Conservation (phyloP, 2,113 vertebrate species). For the Romanogobio albipinnatus region DNA sequence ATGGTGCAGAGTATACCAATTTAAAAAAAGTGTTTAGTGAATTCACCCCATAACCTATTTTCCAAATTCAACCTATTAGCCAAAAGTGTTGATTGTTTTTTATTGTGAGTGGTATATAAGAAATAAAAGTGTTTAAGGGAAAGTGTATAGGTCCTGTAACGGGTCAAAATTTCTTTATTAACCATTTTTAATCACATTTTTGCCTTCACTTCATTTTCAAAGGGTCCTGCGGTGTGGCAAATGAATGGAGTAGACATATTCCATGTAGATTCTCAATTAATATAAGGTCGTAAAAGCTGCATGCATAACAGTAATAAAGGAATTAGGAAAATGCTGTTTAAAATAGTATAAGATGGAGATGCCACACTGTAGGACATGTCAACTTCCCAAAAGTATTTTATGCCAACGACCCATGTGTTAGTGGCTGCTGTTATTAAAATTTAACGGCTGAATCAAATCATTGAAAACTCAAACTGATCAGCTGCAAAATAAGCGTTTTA, state of each 20-base stretch:
- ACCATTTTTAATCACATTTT: conserved; percentile 8
- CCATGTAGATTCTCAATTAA: conserved; percentile 9
- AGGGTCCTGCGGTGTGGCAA: conserved; percentile 10
- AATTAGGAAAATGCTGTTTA: conserved; percentile 10
- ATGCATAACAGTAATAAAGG: conserved; percentile 3
- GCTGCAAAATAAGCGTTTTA: conserved; percentile 22
- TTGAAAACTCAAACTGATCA: neutral
- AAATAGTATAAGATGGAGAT: neutral
- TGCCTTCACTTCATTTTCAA: conserved; percentile 12
- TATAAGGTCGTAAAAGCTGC: neutral
- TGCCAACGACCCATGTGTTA: neutral
- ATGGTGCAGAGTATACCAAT: neutral
- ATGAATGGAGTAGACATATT: neutral
- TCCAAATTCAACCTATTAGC: too few relatives aligned
- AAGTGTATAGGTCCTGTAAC: neutral
- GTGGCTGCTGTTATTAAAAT: neutral
- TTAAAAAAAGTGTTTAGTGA: neutral
- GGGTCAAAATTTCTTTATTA: neutral
- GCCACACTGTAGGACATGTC: neutral
- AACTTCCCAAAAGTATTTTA: neutral
- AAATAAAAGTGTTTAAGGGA: neutral
- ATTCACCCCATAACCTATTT: neutral
- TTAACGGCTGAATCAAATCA: conserved; percentile 7
- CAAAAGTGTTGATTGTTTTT: neutral
- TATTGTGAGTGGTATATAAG: neutral